Percentiles rank a stretch among this genome's conserved stretches.
These are phyloP conservation scores for Drosophila leontia DNA, from an alignment of 1,140 invertebrate genomes.

Conservation along the genomic window DNA sequence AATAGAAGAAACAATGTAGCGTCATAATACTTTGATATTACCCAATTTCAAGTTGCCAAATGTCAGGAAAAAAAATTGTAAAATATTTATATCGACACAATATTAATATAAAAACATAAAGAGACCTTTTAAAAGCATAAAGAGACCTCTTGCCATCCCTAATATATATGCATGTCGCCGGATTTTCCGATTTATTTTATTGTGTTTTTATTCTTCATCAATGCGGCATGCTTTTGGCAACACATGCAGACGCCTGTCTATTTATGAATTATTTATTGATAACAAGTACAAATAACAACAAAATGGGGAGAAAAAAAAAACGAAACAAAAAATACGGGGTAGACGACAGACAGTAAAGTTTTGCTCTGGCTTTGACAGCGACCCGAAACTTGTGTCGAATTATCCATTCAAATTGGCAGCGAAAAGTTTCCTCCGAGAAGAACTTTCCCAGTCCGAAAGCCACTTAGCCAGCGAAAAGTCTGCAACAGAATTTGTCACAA, in stretches of 20 bases:
- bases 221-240: constrained; percentile 49
- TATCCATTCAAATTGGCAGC: constrained; percentile 38
- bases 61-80: neutral
- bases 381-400: constrained; percentile 53
- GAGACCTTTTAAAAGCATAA: neutral
- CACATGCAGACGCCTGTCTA: constrained; percentile 23
- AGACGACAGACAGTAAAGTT: constrained; percentile 45
- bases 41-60: neutral
- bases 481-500: constrained; percentile 16
- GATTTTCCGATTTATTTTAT: constrained; percentile 74
- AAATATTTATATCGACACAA: neutral
- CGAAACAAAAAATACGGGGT: constrained; percentile 9
- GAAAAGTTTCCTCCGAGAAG: constrained; percentile 25
- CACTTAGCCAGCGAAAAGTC: constrained; percentile 33
- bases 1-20: neutral
- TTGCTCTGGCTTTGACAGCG: constrained; percentile 56
- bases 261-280: constrained; percentile 80
- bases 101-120: neutral
- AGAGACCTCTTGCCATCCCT: constrained; percentile 1
- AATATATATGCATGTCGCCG: constrained; percentile 26
- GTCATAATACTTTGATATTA: too few species aligned
- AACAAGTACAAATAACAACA: constrained; percentile 30
- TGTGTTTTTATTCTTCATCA: constrained; percentile 64
- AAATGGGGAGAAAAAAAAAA: neutral
- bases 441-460: constrained; percentile 26